Conservation (phyloP, 2,888 invertebrate species). For the Melipona bicolor region DNA sequence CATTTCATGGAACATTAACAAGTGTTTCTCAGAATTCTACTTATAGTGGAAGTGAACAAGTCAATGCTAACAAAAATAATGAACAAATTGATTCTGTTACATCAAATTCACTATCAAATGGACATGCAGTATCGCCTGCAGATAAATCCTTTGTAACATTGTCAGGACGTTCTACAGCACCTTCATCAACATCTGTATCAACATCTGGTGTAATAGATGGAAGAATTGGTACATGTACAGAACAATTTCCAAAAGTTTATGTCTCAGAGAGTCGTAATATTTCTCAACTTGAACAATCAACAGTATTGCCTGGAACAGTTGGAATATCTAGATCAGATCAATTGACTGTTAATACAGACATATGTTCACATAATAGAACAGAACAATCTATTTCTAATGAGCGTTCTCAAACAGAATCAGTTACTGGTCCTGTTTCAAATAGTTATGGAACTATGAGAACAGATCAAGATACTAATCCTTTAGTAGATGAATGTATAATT, state of each 20-base stretch:
- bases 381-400: constrained; percentile 54
- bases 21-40: constrained; percentile 58
- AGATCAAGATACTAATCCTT: constrained; percentile 48
- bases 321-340: constrained; percentile 53
- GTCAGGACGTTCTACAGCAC: constrained; percentile 37
- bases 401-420: constrained; percentile 50
- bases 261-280: constrained; percentile 39
- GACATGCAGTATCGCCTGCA: constrained; percentile 60
- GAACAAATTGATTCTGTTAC: constrained; percentile 42
- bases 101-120: constrained; percentile 63
- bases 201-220: constrained; percentile 34
- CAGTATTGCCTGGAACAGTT: constrained; percentile 39
- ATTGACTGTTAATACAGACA: constrained; percentile 41
- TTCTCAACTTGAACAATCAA: constrained; percentile 51
- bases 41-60: constrained; percentile 56
- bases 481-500: constrained; percentile 40
- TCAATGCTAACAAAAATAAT: constrained; percentile 54
- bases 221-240: constrained; percentile 32
- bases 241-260: constrained; percentile 44
- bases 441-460: constrained; percentile 44
- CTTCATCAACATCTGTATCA: constrained; percentile 43
- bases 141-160: constrained; percentile 58
- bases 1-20: constrained; percentile 47
- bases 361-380: constrained; percentile 48
- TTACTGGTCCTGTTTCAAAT: constrained; percentile 40